Percentiles rank a stretch among this genome's conserved stretches.
phyloP scores from a whole-genome alignment of 1,140 invertebrate species.

The Vollenhovia emeryi region DNA sequence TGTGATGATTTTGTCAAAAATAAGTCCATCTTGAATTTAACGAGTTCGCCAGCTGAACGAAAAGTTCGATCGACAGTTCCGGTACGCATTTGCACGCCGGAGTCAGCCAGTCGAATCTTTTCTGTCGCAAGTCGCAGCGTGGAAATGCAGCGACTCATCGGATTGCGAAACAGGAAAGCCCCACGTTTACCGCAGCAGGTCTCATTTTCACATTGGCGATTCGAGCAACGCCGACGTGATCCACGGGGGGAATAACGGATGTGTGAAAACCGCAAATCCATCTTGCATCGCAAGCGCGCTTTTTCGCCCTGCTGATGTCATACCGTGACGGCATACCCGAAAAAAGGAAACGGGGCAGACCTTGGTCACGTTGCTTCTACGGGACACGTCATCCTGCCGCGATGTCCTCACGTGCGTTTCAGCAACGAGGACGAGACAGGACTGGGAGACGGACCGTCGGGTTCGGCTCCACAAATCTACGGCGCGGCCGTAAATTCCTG shows the following conservation, averaged over 20 bases:
- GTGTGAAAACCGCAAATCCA: constrained; percentile 69
- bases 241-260: constrained; percentile 65
- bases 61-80: neutral
- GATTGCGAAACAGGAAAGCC: constrained; percentile 56
- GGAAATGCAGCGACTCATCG: constrained; percentile 29
- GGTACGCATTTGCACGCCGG: neutral
- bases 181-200: neutral
- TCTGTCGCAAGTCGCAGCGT: neutral
- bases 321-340: constrained; percentile 36
- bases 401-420: neutral
- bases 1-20: neutral
- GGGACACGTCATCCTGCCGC: constrained; percentile 56
- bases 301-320: constrained; percentile 70
- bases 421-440: neutral
- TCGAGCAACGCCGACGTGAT: constrained; percentile 20
- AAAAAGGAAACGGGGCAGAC: constrained; percentile 43
- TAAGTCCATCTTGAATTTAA: neutral
- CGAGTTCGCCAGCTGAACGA: neutral
- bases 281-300: constrained; percentile 71
- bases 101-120: neutral
- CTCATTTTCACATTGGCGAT: constrained; percentile 36
- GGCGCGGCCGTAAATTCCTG: constrained; percentile 19
- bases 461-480: constrained; percentile 13
- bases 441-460: no score
- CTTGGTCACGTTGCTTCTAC: constrained; percentile 30